Percentiles rank a stretch among this genome's conserved stretches.
phyloP scores from a whole-genome alignment of 2,888 invertebrate genomes.

The Hyppa rectilinea region DNA sequence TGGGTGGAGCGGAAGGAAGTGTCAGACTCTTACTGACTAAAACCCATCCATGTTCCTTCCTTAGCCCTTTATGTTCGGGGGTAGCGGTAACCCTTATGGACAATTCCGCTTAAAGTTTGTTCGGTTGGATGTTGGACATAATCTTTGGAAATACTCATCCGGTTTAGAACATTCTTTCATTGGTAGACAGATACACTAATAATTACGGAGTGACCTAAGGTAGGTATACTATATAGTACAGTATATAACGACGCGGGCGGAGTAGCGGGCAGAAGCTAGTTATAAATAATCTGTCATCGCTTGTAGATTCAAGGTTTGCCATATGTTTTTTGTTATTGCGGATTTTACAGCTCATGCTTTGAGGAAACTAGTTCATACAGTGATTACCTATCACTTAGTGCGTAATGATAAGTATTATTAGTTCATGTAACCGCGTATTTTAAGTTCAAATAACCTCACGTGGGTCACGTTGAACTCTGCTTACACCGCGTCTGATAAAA shows the following conservation, averaged over 20 bases:
- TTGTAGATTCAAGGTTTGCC: slow-evolving; percentile 13
- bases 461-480: slow-evolving; percentile 21
- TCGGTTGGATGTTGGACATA: not conserved
- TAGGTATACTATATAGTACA: not conserved
- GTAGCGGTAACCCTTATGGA: too few relatives aligned
- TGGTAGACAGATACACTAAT: not conserved
- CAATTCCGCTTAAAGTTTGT: not conserved
- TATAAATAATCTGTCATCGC: slow-evolving; percentile 20
- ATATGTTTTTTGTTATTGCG: slow-evolving; percentile 21
- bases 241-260: not conserved
- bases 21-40: too few relatives aligned
- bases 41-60: too few relatives aligned
- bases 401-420: slow-evolving; percentile 2
- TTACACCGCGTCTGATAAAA: slow-evolving; percentile 26
- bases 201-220: not conserved
- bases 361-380: slow-evolving; percentile 1
- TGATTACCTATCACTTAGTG: slow-evolving; percentile 10
- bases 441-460: slow-evolving; percentile 6
- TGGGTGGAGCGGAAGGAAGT: too few relatives aligned
- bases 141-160: not conserved
- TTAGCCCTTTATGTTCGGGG: too few relatives aligned
- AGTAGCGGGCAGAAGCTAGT: not conserved
- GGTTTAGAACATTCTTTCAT: not conserved
- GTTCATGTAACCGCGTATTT: slow-evolving; percentile 4
- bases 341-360: slow-evolving; percentile 18